Base-by-base conservation (phyloP, 1,140 invertebrate genomes). In the Asbolus verrucosus region DNA sequence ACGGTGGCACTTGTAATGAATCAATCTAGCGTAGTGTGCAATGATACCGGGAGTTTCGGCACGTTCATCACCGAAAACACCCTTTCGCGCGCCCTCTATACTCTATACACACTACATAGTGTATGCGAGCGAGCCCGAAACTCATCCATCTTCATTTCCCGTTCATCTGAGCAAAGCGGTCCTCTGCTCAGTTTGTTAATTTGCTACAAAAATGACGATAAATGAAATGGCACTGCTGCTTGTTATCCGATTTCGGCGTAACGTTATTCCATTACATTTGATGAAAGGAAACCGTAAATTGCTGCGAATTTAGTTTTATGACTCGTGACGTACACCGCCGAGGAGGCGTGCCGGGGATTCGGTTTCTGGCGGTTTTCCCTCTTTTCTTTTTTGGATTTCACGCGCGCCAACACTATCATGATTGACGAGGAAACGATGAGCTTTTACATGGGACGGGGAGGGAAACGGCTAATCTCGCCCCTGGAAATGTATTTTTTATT, bases 201-300 rank as follows among this genome's bases (percentile, higher is more conserved):
- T 67, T 31, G 27, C 31, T 63, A 67, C 50, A 73, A 73, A 73
- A 66, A 73, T 70, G 43, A 67, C 68, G 71, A 73, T 73, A 63
- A 73, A 73, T 73, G 68, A 70, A 70, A 60, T 18, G 39, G 18
- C 41, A 50, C 1, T 54, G 46, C 46, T 54, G 46, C 69, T 50
- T 33, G 41, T 70, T 41, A 60, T 50, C 15, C 39, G 69, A 65
- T 63, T 24, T 54, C 21, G 46, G 46, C 21, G 46, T 54, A 54
- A 54, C 46, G n/a, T 54, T 65, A 65, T 65, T 70, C 67, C 67
- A 68, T 73, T 71, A 73, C 66, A 54, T 65, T 73, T 72, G 70
- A 72, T 71, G 70, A 71, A 39, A 67, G 54, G 70, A 68, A 68
- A 72, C 46, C 46, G 46, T 54, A 54, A 54, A 54, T 54, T 54